Base-by-base conservation (phyloP, 2,113 vertebrate species). In the Puntigrus tetrazona region DNA sequence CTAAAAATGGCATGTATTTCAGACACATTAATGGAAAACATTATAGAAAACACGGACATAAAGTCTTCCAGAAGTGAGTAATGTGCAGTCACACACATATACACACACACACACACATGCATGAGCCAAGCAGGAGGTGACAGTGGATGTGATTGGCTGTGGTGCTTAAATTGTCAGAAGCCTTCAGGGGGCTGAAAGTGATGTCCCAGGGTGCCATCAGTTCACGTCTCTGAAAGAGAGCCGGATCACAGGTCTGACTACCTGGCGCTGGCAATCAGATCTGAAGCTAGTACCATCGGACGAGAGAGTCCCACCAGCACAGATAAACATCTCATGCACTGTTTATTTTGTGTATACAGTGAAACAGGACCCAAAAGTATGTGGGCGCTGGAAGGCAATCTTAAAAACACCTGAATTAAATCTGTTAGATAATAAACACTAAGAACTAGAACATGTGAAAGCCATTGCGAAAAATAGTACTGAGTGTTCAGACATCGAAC, bases 191-290 rank as follows among this genome's bases (percentile, higher is more conserved):
- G n/a, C n/a, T 4, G 7, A 55, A 43, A 55, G 3, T 50, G 50
- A 61, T 83, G 82, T 76, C n/a, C n/a, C 72, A 84, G 72, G 25
- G 34, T n/a, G 20, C n/a, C 82, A 83, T 65, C 52, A 41, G 27
- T 76, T 75, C 52, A 74, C 43, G 57, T 38, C 65, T 29, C 22
- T 29, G 29, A 47, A 16, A n/a, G 8, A 47, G n/a, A 74, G 18
- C 31, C 6, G 13, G 52, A 78, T n/a, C 76, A 78, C 9, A 13
- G 1, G 14, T 41, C 52, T 63, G 70, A 22, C 20, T 52, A 73
- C 9, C 50, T 57, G 47, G 57, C 11, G 29, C 29, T 7, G 38
- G 4, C 38, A 47, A 16, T 50, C 7, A 47, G 43, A 50, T 18
- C 7, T 75, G 6, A 75, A 50, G 13, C 7, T 16, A n/a, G 31